Evolutionary conservation across 2,797 vertebrate genomes (phyloP).

Genomic region (Pseudochirops corinnae): DNA sequence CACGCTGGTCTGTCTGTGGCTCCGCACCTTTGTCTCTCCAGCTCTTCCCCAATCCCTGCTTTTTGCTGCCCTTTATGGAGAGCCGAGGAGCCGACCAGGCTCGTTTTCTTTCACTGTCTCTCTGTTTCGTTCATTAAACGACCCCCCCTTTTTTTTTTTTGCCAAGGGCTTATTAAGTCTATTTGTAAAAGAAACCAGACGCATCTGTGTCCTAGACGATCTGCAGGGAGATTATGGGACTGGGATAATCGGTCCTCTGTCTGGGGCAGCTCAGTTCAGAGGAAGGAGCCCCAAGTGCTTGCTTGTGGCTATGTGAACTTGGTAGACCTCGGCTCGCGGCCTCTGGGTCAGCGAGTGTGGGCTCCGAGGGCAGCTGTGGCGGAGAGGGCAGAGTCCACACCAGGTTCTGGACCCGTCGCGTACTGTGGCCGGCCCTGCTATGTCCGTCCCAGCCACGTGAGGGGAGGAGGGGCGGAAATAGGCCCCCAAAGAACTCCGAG

Average conservation of each 20-base stretch:
- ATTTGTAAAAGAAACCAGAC: slow-evolving; percentile 82
- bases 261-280: slow-evolving; percentile 61
- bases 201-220: slow-evolving; percentile 79
- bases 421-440: not conserved
- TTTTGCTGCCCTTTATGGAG: slow-evolving; percentile 44
- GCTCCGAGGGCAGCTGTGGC: slow-evolving; percentile 59
- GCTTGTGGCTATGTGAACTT: slow-evolving; percentile 79
- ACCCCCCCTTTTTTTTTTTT: slow-evolving; percentile 54
- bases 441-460: not conserved
- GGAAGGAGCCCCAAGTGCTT: slow-evolving; percentile 67
- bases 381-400: slow-evolving; percentile 41
- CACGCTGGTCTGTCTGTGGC: not conserved
- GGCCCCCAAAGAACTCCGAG: not conserved
- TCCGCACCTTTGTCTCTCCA: not conserved
- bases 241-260: slow-evolving; percentile 81
- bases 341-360: slow-evolving; percentile 57
- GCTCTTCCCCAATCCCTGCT: slow-evolving; percentile 15
- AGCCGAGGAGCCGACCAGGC: not conserved
- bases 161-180: slow-evolving; percentile 74
- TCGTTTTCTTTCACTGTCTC: slow-evolving; percentile 55
- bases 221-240: slow-evolving; percentile 75
- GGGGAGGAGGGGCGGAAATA: not conserved
- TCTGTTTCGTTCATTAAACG: slow-evolving; percentile 54
- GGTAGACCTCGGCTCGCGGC: slow-evolving; percentile 69
- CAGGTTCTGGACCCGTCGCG: not conserved